phyloP scores from a whole-genome alignment of 23 tunicate species.

The Trididemnum nubilum region DNA sequence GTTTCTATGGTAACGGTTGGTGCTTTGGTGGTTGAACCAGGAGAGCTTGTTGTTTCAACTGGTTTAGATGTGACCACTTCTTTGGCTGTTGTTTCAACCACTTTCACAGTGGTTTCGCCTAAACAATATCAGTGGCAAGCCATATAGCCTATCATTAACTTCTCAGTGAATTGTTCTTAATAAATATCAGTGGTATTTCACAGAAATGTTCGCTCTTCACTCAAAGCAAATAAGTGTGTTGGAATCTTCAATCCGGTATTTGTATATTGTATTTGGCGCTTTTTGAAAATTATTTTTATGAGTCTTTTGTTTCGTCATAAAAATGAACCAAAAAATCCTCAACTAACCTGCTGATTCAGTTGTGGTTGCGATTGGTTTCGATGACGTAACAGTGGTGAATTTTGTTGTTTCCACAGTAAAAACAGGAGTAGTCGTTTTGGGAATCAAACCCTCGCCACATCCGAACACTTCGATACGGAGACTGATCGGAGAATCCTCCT shows the following conservation, averaged over 20 bases:
- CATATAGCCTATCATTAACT: too few relatives aligned
- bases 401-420: not conserved
- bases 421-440: constrained; percentile 28
- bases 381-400: not conserved
- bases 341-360: too few relatives aligned
- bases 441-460: constrained; percentile 30
- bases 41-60: not conserved
- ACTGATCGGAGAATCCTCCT: constrained; percentile 30
- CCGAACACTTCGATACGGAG: constrained; percentile 73
- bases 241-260: too few relatives aligned
- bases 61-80: constrained; percentile 46
- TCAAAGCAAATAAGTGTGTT: too few relatives aligned
- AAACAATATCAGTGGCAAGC: not conserved
- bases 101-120: constrained; percentile 28
- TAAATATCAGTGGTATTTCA: too few relatives aligned
- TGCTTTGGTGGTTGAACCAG: not conserved
- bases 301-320: too few relatives aligned
- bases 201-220: too few relatives aligned
- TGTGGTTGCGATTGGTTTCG: not conserved
- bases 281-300: too few relatives aligned
- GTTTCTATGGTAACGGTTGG: constrained; percentile 38
- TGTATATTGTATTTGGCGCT: too few relatives aligned
- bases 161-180: too few relatives aligned
- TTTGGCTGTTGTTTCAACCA: constrained; percentile 37
- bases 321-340: too few relatives aligned